phyloP scores from a whole-genome alignment of 1,140 invertebrate species.

The Nixonia krombeini region DNA sequence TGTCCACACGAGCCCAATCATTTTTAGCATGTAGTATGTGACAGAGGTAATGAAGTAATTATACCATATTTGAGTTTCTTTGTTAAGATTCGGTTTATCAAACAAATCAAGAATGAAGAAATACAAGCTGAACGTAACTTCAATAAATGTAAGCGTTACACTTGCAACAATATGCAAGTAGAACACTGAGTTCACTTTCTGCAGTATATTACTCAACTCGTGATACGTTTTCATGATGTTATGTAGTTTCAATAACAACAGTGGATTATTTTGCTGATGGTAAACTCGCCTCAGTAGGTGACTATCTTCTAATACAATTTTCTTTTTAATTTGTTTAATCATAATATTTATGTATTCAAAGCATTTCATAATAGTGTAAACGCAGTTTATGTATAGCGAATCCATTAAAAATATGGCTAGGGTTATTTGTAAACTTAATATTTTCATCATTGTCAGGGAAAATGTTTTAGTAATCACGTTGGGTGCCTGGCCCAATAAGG shows the following conservation, averaged over 20 bases:
- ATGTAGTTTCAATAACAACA: conserved; percentile 56
- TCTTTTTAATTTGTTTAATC: conserved; percentile 37
- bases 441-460: too few relatives aligned
- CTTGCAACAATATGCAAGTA: conserved; percentile 47
- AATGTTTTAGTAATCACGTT: too few relatives aligned
- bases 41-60: conserved; percentile 37
- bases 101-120: conserved; percentile 53
- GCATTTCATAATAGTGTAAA: conserved; percentile 51
- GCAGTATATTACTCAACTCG: conserved; percentile 53
- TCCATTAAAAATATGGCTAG: too few relatives aligned
- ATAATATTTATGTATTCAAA: conserved; percentile 54
- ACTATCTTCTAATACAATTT: conserved; percentile 36
- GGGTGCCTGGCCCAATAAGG: too few relatives aligned
- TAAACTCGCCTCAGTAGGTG: conserved; percentile 49
- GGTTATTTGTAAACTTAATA: too few relatives aligned
- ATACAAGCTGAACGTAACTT: conserved; percentile 62
- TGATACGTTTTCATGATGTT: conserved; percentile 55
- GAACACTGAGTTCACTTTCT: conserved; percentile 54
- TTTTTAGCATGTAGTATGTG: conserved; percentile 52
- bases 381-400: too few relatives aligned
- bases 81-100: background rate
- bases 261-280: conserved; percentile 51
- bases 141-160: conserved; percentile 55
- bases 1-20: conserved; percentile 48
- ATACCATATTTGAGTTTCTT: conserved; percentile 55